A percentile compares a stretch with the other conserved stretches of the same genome.
Conservation (phyloP, 2,888 invertebrate species). For the Psylliodes chrysocephalus region DNA sequence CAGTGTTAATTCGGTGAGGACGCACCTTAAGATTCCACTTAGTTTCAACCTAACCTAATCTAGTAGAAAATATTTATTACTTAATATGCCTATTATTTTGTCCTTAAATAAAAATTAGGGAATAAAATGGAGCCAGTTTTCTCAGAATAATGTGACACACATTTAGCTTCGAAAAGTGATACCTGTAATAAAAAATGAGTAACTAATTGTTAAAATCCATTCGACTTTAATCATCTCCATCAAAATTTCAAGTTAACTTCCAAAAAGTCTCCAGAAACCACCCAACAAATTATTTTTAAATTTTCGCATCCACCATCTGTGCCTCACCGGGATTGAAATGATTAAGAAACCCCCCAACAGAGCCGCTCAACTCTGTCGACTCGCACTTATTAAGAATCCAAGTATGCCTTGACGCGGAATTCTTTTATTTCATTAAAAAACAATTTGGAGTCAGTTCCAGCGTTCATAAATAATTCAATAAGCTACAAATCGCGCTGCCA, state of each 20-base stretch:
- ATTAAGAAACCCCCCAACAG: conserved; percentile 10
- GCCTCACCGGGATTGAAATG: conserved; percentile 12
- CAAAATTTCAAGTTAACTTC: background rate
- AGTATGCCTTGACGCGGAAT: conserved; percentile 44
- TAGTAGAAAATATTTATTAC: too few relatives aligned
- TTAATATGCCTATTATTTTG: too few relatives aligned
- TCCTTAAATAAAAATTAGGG: too few relatives aligned
- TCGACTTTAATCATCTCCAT: background rate
- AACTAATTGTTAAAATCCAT: background rate
- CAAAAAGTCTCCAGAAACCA: background rate
- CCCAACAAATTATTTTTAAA: conserved; percentile 14
- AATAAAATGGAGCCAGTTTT: too few relatives aligned
- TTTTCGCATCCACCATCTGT: conserved; percentile 8
- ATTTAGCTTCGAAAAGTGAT: too few relatives aligned
- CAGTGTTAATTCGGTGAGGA: too few relatives aligned
- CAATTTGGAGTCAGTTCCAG: conserved; percentile 47
- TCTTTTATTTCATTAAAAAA: conserved; percentile 50
- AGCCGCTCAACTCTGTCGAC: conserved; percentile 3
- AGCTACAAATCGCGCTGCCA: conserved; percentile 42
- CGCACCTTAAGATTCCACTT: too few relatives aligned
- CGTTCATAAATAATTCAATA: conserved; percentile 47
- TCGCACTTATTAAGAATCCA: conserved; percentile 42
- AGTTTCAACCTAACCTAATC: too few relatives aligned
- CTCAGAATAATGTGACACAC: too few relatives aligned
- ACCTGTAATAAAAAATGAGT: background rate